Percentiles rank a stretch among this genome's conserved stretches.
These are phyloP conservation scores for Leptinotarsa undecemlineata DNA, from an alignment of 1,140 invertebrate species.

Conservation along the genomic window DNA sequence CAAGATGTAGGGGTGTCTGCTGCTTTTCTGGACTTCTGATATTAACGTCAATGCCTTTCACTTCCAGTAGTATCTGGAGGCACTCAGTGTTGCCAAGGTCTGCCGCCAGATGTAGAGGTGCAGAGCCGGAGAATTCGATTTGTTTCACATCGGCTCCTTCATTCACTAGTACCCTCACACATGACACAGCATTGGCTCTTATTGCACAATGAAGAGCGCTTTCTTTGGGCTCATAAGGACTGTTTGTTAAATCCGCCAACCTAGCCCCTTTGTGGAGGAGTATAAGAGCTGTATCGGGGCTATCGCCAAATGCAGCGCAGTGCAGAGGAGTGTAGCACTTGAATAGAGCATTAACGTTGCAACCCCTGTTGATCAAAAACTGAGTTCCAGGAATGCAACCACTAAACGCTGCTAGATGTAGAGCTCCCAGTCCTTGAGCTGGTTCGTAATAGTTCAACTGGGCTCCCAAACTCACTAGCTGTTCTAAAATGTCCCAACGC, in stretches of 20 bases:
- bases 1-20: conserved; percentile 77
- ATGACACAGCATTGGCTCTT: conserved; percentile 71
- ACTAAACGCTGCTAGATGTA: conserved; percentile 75
- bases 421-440: conserved; percentile 66
- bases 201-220: conserved; percentile 76
- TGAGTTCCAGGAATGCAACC: conserved; percentile 70
- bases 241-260: conserved; percentile 57
- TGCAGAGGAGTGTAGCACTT: conserved; percentile 75
- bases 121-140: conserved; percentile 69
- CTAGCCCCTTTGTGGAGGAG: conserved; percentile 68
- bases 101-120: conserved; percentile 75
- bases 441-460: conserved; percentile 63
- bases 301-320: conserved; percentile 79
- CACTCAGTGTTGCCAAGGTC: conserved; percentile 73
- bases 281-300: conserved; percentile 69
- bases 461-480: conserved; percentile 31
- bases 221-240: conserved; percentile 67
- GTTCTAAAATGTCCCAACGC: conserved; percentile 27
- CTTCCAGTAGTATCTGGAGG: conserved; percentile 68
- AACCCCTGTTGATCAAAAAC: conserved; percentile 68
- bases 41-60: conserved; percentile 65
- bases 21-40: conserved; percentile 66
- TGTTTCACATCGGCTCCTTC: conserved; percentile 68
- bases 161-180: conserved; percentile 69
- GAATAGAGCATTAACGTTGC: conserved; percentile 66